Evolutionary conservation across 1,140 invertebrate genomes (phyloP).

Genomic region (Dendrolimus kikuchii): DNA sequence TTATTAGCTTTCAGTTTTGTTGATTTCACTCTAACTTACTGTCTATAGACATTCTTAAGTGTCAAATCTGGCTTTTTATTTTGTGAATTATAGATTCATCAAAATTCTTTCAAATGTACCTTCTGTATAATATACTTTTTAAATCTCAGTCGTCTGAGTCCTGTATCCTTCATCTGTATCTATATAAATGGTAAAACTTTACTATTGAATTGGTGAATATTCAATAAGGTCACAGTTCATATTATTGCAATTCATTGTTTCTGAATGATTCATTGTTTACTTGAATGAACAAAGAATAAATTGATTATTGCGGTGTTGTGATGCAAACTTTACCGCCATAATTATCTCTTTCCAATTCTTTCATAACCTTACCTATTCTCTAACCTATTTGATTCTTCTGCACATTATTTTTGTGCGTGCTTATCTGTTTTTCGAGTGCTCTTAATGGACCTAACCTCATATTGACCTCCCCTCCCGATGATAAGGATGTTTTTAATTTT

Average conservation of each 20-base stretch:
- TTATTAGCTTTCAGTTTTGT: too few relatives aligned
- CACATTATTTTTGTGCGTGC: not conserved
- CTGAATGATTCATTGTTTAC: constrained; percentile 25
- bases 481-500: constrained; percentile 58
- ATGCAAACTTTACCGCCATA: not conserved
- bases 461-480: constrained; percentile 16
- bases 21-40: too few relatives aligned
- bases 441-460: constrained; percentile 1
- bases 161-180: too few relatives aligned
- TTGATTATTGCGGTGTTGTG: not conserved
- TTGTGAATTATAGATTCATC: too few relatives aligned
- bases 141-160: too few relatives aligned
- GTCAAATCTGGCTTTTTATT: too few relatives aligned
- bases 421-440: constrained; percentile 1
- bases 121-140: too few relatives aligned
- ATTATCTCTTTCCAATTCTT: not conserved
- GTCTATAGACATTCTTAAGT: constrained; percentile 10
- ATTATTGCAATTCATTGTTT: constrained; percentile 18
- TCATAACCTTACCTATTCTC: too few relatives aligned
- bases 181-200: too few relatives aligned
- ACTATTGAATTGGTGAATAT: constrained; percentile 8
- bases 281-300: constrained; percentile 6
- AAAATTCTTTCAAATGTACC: too few relatives aligned
- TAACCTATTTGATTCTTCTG: too few relatives aligned
- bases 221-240: constrained; percentile 23